Conservation (phyloP, 2,888 invertebrate species). For the Caenorhabditis imperialis region DNA sequence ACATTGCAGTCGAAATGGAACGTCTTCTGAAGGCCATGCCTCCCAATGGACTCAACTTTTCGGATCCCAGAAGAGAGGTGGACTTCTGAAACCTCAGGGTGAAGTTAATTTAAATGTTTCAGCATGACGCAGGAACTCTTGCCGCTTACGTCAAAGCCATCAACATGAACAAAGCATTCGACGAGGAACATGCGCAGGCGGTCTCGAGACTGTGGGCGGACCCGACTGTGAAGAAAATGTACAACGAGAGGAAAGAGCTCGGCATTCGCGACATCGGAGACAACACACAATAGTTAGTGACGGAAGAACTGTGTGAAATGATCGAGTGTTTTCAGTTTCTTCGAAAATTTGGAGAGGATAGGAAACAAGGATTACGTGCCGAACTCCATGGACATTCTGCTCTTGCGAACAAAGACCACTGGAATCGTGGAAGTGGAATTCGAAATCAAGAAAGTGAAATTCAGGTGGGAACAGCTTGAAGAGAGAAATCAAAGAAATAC, state of each 20-base stretch:
- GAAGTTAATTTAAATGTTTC: conserved; percentile 25
- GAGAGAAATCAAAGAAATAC: not conserved
- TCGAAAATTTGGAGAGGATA: conserved; percentile 72
- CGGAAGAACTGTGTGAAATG: not conserved
- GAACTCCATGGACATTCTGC: conserved; percentile 71
- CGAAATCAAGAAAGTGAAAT: conserved; percentile 65
- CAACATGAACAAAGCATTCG: conserved; percentile 18
- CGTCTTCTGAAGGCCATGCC: conserved; percentile 70
- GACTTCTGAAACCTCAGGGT: not conserved
- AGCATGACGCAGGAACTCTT: conserved; percentile 64
- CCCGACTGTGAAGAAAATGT: conserved; percentile 50
- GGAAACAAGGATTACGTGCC: conserved; percentile 66
- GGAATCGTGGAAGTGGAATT: conserved; percentile 68
- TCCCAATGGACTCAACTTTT: conserved; percentile 63
- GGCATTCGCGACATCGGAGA: conserved; percentile 76
- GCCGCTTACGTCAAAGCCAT: conserved; percentile 17
- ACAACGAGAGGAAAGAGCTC: conserved; percentile 61
- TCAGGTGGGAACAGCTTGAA: conserved; percentile 38
- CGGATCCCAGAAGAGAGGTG: conserved; percentile 64
- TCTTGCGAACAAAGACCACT: conserved; percentile 73
- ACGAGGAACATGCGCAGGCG: conserved; percentile 4
- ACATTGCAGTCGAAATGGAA: conserved; percentile 73
- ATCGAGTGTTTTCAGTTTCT: conserved; percentile 65
- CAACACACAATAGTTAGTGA: conserved; percentile 69
- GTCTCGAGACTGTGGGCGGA: conserved; percentile 61